Evolutionary conservation across 1,140 invertebrate species (phyloP).

Genomic region (Drosophila neocordata): DNA sequence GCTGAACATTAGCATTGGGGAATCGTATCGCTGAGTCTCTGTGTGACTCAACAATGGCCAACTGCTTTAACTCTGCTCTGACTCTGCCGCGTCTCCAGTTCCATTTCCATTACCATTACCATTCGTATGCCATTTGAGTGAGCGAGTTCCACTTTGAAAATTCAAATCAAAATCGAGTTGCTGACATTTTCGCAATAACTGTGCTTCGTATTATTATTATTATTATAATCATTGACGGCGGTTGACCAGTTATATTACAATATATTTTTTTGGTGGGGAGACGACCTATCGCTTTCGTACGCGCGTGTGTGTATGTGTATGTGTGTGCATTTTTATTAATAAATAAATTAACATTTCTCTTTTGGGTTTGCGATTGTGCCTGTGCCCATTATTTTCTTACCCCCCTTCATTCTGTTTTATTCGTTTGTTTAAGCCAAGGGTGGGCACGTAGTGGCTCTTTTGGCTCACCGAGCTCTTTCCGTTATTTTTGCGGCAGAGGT

Average conservation of each 20-base stretch:
- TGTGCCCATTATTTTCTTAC: slow-evolving; percentile 26
- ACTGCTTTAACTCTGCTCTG: slow-evolving; percentile 4
- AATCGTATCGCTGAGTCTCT: too few species aligned
- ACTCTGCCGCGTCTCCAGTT: slow-evolving; percentile 9
- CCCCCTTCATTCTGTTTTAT: slow-evolving; percentile 8
- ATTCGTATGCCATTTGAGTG: slow-evolving; percentile 29
- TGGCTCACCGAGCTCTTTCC: too few species aligned
- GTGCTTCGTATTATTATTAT: slow-evolving; percentile 39
- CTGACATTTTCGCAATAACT: slow-evolving; percentile 50
- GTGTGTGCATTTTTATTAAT: slow-evolving; percentile 47
- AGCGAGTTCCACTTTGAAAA: slow-evolving; percentile 5
- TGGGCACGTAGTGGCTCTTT: too few species aligned
- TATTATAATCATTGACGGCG: slow-evolving; percentile 9
- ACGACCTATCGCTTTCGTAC: slow-evolving; percentile 3
- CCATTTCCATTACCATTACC: slow-evolving; percentile 1
- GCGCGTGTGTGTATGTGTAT: slow-evolving; percentile 6
- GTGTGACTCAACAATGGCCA: slow-evolving; percentile 59
- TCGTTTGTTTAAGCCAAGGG: slow-evolving; percentile 35
- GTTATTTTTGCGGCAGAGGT: too few species aligned
- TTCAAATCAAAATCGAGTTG: slow-evolving; percentile 36
- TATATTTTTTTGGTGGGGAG: slow-evolving; percentile 17
- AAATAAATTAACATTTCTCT: slow-evolving; percentile 63
- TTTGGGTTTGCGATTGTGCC: slow-evolving; percentile 39
- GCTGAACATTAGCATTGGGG: slow-evolving; percentile 17
- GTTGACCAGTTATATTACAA: slow-evolving; percentile 4